Evolutionary conservation across 2,797 vertebrate species (phyloP).

Genomic region (Pipistrellus nathusii): DNA sequence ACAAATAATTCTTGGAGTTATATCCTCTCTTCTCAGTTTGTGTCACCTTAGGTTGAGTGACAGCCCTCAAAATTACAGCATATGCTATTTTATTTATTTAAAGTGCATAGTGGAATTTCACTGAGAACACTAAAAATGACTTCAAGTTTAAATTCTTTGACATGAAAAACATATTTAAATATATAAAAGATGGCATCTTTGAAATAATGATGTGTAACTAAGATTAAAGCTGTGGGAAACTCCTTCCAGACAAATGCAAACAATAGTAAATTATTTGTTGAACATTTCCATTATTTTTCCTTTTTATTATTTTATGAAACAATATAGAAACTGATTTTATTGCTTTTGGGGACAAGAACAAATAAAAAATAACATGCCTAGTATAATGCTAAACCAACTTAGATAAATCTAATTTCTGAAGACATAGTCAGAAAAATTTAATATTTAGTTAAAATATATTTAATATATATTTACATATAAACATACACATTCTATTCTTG

Average conservation of each 20-base stretch:
- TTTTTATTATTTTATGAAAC: constrained; percentile 59
- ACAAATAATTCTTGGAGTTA: constrained; percentile 65
- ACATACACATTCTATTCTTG: neutral
- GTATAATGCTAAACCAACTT: neutral
- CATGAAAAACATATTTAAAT: constrained; percentile 69
- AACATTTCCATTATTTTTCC: constrained; percentile 40
- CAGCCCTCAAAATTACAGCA: constrained; percentile 45
- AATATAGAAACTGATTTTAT: constrained; percentile 47
- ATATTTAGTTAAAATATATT: neutral
- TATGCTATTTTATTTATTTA: constrained; percentile 68
- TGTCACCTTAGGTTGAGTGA: constrained; percentile 61
- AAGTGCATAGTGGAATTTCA: constrained; percentile 64
- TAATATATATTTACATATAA: neutral
- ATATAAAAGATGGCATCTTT: constrained; percentile 56
- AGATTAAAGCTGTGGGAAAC: constrained; percentile 55
- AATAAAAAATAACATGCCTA: neutral
- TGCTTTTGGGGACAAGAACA: neutral
- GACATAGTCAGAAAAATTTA: neutral
- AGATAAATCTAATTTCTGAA: constrained; percentile 12
- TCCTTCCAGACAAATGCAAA: constrained; percentile 66
- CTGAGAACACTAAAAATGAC: constrained; percentile 52
- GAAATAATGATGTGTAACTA: constrained; percentile 69
- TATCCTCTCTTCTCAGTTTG: constrained; percentile 55
- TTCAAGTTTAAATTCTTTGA: constrained; percentile 46
- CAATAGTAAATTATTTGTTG: constrained; percentile 31